Conservation (phyloP, 2,888 invertebrate species). For the Notodonta ziczac region DNA sequence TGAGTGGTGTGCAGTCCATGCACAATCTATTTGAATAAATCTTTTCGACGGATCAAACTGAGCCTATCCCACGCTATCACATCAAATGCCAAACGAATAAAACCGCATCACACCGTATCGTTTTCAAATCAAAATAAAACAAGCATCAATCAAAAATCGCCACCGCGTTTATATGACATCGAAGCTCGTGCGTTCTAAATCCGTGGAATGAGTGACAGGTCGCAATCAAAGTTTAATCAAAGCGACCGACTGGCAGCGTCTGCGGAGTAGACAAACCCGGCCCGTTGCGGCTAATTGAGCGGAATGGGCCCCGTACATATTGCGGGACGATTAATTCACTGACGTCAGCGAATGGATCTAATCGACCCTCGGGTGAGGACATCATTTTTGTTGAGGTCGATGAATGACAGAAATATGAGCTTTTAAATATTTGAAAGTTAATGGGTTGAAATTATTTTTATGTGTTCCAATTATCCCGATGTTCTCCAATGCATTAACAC, state of each 20-base stretch:
- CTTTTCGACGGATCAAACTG: neutral
- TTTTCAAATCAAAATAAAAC: slow-evolving; percentile 8
- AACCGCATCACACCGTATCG: slow-evolving; percentile 6
- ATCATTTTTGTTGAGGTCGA: slow-evolving; percentile 18
- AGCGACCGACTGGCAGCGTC: slow-evolving; percentile 69
- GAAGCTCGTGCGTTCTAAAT: slow-evolving; percentile 56
- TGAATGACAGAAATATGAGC: slow-evolving; percentile 21
- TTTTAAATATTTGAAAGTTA: slow-evolving; percentile 1
- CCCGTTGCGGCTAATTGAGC: slow-evolving; percentile 73
- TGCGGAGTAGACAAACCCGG: slow-evolving; percentile 63
- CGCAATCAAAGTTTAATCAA: slow-evolving; percentile 81
- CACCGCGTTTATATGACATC: slow-evolving; percentile 52
- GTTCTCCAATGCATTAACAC: neutral
- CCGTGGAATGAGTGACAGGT: slow-evolving; percentile 67
- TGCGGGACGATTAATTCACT: slow-evolving; percentile 44
- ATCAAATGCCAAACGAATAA: neutral
- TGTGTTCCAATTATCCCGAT: neutral
- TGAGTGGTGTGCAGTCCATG: too few species aligned
- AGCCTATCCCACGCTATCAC: neutral
- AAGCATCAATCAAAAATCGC: slow-evolving; percentile 35
- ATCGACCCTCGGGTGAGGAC: slow-evolving; percentile 19
- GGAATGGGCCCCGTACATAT: slow-evolving; percentile 62
- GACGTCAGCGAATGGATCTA: slow-evolving; percentile 40
- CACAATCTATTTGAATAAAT: neutral
- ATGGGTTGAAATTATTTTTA: neutral